These are phyloP conservation scores for Macrostomum lignano DNA, from an alignment of 1,140 invertebrate genomes.

Conservation along the genomic window DNA sequence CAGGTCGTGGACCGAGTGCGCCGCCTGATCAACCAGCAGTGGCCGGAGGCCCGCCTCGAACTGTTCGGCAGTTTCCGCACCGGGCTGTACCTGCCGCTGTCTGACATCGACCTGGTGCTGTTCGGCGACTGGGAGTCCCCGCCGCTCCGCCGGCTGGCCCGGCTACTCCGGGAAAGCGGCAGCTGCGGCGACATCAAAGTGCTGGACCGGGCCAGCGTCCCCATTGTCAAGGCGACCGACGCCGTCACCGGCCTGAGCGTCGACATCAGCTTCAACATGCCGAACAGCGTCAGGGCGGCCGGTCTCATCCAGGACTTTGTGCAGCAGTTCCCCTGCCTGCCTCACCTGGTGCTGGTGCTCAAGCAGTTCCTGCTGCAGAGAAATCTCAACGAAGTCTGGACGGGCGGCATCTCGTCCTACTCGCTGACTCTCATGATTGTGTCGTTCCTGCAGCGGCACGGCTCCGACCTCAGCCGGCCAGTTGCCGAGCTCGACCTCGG, in stretches of 20 bases:
- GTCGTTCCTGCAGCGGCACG: slow-evolving; percentile 60
- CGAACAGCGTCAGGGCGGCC: slow-evolving; percentile 68
- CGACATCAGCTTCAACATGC: slow-evolving; percentile 95
- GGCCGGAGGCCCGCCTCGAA: slow-evolving; percentile 32
- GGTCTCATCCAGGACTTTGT: slow-evolving; percentile 51
- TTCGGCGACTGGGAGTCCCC: slow-evolving; percentile 62
- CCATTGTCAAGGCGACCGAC: slow-evolving; percentile 89
- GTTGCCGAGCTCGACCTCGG: slow-evolving; percentile 44
- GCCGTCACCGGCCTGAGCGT: slow-evolving; percentile 63
- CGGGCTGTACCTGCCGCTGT: slow-evolving; percentile 22
- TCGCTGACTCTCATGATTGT: slow-evolving; percentile 90
- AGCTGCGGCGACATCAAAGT: slow-evolving; percentile 74
- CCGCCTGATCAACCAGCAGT: slow-evolving; percentile 30
- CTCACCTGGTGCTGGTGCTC: slow-evolving; percentile 71
- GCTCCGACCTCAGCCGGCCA: no score
- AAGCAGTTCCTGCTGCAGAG: slow-evolving; percentile 87
- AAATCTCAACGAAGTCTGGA: slow-evolving; percentile 93
- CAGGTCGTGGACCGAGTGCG: slow-evolving; percentile 2
- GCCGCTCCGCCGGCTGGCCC: slow-evolving; percentile 59
- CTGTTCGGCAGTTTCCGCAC: neutral
- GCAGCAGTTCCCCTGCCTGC: slow-evolving; percentile 44
- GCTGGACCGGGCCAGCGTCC: slow-evolving; percentile 67
- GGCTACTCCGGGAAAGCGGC: slow-evolving; percentile 52
- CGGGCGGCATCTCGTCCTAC: slow-evolving; percentile 90
- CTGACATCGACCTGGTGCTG: slow-evolving; percentile 87